These are phyloP conservation scores for Amitus sp. DNA, from an alignment of 2,888 invertebrate genomes.

Conservation along the genomic window DNA sequence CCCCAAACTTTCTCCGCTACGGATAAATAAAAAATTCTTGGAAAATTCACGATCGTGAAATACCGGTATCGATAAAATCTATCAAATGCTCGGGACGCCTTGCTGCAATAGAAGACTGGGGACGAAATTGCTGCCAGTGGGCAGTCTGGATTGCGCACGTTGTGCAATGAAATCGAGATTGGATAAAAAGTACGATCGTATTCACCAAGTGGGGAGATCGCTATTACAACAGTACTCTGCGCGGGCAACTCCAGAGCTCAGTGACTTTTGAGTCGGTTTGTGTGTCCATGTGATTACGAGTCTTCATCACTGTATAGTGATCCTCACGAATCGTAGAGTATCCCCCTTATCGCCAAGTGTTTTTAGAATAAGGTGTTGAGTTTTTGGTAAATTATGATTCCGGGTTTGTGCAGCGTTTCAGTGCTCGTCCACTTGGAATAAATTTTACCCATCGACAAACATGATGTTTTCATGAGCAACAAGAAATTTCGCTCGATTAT, in stretches of 20 bases:
- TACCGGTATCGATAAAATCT: slow-evolving; percentile 10
- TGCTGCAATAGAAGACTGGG: slow-evolving; percentile 14
- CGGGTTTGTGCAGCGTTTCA: background rate
- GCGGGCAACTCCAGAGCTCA: slow-evolving; percentile 48
- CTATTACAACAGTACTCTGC: slow-evolving; percentile 43
- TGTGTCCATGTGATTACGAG: slow-evolving; percentile 33
- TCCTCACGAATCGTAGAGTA: slow-evolving; percentile 9
- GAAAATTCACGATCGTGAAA: slow-evolving; percentile 17
- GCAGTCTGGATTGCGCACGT: slow-evolving; percentile 32
- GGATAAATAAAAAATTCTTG: slow-evolving; percentile 10
- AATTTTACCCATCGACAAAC: background rate
- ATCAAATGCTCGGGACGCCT: slow-evolving; percentile 10
- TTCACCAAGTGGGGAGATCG: slow-evolving; percentile 36
- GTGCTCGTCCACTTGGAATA: background rate
- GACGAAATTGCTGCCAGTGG: slow-evolving; percentile 28
- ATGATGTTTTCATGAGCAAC: too few species aligned
- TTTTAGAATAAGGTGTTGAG: slow-evolving; percentile 7
- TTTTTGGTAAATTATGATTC: background rate
- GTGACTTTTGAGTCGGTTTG: slow-evolving; percentile 48
- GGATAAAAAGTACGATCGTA: slow-evolving; percentile 34
- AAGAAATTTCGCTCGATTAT: too few species aligned
- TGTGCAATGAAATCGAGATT: slow-evolving; percentile 33
- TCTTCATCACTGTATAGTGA: slow-evolving; percentile 14
- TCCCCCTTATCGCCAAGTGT: slow-evolving; percentile 16
- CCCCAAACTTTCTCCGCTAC: slow-evolving; percentile 18